Evolutionary conservation across 2,888 invertebrate genomes (phyloP).

Genomic region (Drosophila maculinotata): DNA sequence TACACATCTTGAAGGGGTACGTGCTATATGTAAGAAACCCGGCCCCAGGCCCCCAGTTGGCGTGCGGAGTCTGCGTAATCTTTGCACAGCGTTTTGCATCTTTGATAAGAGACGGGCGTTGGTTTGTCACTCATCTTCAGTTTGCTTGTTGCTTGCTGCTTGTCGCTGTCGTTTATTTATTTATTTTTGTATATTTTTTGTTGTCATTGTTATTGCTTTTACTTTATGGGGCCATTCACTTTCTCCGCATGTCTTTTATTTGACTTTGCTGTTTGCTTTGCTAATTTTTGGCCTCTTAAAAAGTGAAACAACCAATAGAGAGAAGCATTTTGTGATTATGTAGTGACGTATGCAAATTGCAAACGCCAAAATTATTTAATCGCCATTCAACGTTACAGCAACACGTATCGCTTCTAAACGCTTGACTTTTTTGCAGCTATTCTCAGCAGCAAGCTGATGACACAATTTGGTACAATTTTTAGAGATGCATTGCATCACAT

Average conservation of each 20-base stretch:
- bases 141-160: slow-evolving; percentile 12
- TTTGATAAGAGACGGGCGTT: slow-evolving; percentile 62
- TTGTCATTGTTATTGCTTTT: slow-evolving; percentile 60
- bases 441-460: slow-evolving; percentile 15
- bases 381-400: slow-evolving; percentile 6
- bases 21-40: slow-evolving; percentile 6
- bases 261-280: slow-evolving; percentile 68
- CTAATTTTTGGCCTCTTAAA: slow-evolving; percentile 59
- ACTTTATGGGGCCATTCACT: slow-evolving; percentile 72
- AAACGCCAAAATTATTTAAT: slow-evolving; percentile 56
- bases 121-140: slow-evolving; percentile 60
- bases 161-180: slow-evolving; percentile 18
- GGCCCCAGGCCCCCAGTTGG: slow-evolving; percentile 7
- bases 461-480: slow-evolving; percentile 25
- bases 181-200: slow-evolving; percentile 4
- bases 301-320: slow-evolving; percentile 43
- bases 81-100: slow-evolving; percentile 31
- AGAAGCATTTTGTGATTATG: slow-evolving; percentile 26
- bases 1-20: neutral
- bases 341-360: slow-evolving; percentile 57
- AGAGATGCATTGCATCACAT: slow-evolving; percentile 30
- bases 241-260: slow-evolving; percentile 65
- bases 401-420: slow-evolving; percentile 11
- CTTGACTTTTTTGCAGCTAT: slow-evolving; percentile 1
- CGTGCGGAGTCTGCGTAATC: slow-evolving; percentile 21